phyloP scores from a whole-genome alignment of 2,113 vertebrate genomes.

The Eubucco bourcierii region DNA sequence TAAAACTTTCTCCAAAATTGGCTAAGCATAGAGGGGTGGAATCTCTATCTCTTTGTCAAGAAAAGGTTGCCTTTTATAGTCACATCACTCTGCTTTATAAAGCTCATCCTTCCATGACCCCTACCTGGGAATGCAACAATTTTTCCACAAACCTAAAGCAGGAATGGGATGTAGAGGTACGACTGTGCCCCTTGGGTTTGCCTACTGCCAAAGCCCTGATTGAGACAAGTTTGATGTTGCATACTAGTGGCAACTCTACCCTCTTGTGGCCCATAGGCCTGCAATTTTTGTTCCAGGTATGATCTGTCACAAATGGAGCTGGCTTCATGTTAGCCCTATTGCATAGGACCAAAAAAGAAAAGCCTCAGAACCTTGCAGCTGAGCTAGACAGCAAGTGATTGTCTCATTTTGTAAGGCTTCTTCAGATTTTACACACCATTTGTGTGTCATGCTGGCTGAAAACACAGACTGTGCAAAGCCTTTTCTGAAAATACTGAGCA shows the following conservation, averaged over 20 bases:
- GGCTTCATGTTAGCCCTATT: neutral
- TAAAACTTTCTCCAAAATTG: conserved; percentile 1
- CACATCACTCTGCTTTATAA: neutral
- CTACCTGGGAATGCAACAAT: neutral
- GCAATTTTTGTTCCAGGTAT: neutral
- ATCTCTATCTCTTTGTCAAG: neutral
- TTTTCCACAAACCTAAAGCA: neutral
- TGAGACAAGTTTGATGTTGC: neutral
- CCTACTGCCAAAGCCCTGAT: neutral
- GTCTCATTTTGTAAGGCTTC: neutral
- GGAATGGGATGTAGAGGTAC: neutral
- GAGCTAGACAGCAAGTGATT: neutral
- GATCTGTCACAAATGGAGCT: neutral
- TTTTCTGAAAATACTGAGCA: accelerated
- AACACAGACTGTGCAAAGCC: neutral
- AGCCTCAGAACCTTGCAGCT: neutral
- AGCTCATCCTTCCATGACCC: neutral
- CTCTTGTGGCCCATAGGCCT: neutral
- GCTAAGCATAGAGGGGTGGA: neutral
- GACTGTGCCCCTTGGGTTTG: neutral
- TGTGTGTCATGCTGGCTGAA: neutral
- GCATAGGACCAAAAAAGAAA: neutral
- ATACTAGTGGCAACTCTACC: neutral
- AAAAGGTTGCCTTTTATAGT: neutral
- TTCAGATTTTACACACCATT: neutral